phyloP scores from a whole-genome alignment of 2,888 invertebrate genomes.

The Ennomos fuscantarius region DNA sequence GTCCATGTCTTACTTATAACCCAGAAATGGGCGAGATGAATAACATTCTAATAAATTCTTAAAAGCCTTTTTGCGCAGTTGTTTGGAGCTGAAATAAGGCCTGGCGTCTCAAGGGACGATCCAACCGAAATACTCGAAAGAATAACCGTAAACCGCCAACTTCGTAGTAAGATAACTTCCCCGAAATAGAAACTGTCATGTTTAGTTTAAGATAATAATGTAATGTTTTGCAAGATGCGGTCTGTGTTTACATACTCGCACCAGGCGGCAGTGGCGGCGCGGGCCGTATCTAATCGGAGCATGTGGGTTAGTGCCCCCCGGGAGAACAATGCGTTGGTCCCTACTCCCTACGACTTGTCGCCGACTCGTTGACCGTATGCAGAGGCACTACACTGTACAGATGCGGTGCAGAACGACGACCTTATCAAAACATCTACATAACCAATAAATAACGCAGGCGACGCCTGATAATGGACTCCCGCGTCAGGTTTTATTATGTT shows the following conservation, averaged over 20 bases:
- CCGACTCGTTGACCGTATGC: constrained; percentile 41
- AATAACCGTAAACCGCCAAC: constrained; percentile 3
- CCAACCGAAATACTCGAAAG: constrained; percentile 12
- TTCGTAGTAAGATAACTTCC: constrained; percentile 18
- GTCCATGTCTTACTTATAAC: neutral
- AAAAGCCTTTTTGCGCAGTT: constrained; percentile 17
- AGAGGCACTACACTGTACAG: constrained; percentile 23
- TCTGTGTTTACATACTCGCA: constrained; percentile 56
- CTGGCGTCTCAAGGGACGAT: constrained; percentile 9
- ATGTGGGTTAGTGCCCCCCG: constrained; percentile 82
- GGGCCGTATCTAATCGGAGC: constrained; percentile 77
- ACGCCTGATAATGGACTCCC: constrained; percentile 35
- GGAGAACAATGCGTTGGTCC: constrained; percentile 84
- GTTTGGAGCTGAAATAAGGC: constrained; percentile 20
- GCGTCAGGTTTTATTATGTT: constrained; percentile 33
- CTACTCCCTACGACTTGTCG: constrained; percentile 43
- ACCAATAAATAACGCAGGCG: constrained; percentile 28
- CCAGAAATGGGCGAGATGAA: constrained; percentile 16
- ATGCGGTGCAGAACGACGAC: constrained; percentile 18
- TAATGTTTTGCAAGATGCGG: constrained; percentile 52
- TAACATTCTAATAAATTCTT: constrained; percentile 21
- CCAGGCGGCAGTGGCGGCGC: constrained; percentile 51
- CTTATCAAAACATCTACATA: constrained; percentile 35
- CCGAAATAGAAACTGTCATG: constrained; percentile 30
- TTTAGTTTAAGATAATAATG: constrained; percentile 44